Percentiles rank a stretch among this genome's conserved stretches.
Conservation (phyloP, 2,797 vertebrate genomes). For the Cuniculus paca region DNA sequence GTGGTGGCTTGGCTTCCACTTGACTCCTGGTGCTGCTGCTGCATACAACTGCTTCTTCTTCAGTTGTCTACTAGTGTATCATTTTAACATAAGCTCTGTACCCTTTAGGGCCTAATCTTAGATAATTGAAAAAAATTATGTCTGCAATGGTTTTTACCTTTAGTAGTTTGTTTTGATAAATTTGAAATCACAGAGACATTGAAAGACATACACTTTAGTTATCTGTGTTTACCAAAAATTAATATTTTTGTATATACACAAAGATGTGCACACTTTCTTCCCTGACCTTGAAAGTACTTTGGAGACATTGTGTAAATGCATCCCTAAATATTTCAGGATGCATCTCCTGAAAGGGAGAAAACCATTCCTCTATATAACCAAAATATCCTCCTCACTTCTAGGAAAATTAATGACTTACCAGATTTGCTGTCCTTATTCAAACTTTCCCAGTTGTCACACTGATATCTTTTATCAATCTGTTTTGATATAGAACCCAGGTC, state of each 20-base stretch:
- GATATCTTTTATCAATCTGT: neutral
- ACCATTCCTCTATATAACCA: neutral
- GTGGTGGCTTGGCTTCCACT: neutral
- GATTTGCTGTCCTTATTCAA: neutral
- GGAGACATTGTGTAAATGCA: neutral
- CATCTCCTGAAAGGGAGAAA: neutral
- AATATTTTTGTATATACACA: neutral
- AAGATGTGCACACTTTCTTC: neutral
- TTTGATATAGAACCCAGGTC: conserved; percentile 9
- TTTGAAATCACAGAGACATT: neutral
- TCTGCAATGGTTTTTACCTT: neutral
- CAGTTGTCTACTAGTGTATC: neutral
- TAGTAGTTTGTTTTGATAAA: conserved; percentile 5
- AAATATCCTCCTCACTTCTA: neutral
- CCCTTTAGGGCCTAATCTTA: neutral
- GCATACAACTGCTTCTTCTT: neutral
- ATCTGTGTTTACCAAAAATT: neutral
- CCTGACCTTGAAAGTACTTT: neutral
- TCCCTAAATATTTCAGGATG: neutral
- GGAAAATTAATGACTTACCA: neutral
- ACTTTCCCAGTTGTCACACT: too few species aligned
- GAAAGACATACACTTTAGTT: neutral
- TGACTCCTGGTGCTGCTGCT: neutral
- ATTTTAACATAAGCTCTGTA: neutral
- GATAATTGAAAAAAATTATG: neutral